Evolutionary conservation across 2,888 invertebrate genomes (phyloP).

Genomic region (Nebria salina): DNA sequence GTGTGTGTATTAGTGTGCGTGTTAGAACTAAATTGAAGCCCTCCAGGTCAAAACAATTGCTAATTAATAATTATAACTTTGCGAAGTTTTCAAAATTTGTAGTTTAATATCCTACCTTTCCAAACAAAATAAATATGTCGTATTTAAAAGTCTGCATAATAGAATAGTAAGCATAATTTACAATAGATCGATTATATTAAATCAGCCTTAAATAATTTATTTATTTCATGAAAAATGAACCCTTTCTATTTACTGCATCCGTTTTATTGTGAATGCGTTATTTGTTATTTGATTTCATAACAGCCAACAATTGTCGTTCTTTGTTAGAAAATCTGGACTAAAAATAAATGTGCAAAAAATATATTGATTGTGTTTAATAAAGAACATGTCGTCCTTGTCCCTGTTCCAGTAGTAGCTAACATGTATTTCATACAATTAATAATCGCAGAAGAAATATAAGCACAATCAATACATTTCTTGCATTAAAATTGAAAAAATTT

Average conservation of each 20-base stretch:
- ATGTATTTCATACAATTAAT: background rate
- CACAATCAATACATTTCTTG: no score
- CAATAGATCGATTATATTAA: background rate
- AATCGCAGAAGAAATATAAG: background rate
- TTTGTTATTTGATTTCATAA: background rate
- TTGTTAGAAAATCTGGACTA: background rate
- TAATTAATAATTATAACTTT: no score
- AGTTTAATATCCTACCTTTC: background rate
- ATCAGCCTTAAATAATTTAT: background rate
- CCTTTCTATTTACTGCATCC: background rate
- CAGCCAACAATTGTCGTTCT: background rate
- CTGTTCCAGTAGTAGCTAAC: background rate
- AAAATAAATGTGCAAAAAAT: background rate
- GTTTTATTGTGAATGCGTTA: background rate
- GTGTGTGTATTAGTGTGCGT: no score
- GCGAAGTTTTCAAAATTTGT: no score
- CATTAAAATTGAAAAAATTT: no score
- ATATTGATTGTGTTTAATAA: background rate
- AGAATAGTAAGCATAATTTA: background rate
- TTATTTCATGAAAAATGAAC: background rate
- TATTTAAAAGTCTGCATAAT: background rate
- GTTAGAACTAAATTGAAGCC: no score
- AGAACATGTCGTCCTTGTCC: background rate
- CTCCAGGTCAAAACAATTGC: no score
- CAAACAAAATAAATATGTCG: background rate